A percentile compares a stretch with the other conserved stretches of the same genome.
phyloP scores from a whole-genome alignment of 2,797 vertebrate species.

The Simalia tracyae region DNA sequence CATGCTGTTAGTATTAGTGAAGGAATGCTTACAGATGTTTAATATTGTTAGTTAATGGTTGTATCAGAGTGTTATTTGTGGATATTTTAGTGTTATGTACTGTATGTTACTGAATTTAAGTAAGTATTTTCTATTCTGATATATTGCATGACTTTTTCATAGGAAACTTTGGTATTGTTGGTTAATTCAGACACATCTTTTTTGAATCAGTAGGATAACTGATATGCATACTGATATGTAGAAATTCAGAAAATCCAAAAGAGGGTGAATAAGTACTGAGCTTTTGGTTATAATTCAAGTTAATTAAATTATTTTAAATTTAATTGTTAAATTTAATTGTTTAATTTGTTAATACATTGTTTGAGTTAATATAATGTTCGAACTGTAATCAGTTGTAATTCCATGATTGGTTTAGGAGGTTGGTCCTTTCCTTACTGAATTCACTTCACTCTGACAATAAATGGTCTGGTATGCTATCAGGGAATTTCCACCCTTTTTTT shows the following conservation, averaged over 20 bases:
- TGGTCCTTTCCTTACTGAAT: slow-evolving; percentile 20
- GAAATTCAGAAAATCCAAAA: background rate
- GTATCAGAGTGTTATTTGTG: background rate
- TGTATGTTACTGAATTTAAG: background rate
- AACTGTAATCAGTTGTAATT: background rate
- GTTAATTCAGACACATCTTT: background rate
- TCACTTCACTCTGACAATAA: slow-evolving; percentile 53
- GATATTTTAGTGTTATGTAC: background rate
- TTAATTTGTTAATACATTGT: background rate
- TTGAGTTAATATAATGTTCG: background rate
- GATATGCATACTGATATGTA: background rate
- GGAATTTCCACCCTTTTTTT: slow-evolving; percentile 56
- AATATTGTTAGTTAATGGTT: background rate
- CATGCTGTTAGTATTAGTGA: background rate
- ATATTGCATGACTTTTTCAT: background rate
- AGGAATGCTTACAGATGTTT: background rate
- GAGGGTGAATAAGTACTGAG: background rate
- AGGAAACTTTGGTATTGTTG: background rate
- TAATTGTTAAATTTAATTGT: too few species aligned
- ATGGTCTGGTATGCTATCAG: slow-evolving; percentile 56
- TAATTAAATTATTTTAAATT: background rate
- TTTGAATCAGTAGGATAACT: background rate
- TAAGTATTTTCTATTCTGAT: background rate
- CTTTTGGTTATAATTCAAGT: background rate
- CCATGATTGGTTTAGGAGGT: background rate